Evolutionary conservation across 2,888 invertebrate species (phyloP).

Genomic region (Nemotelus nigrinus): DNA sequence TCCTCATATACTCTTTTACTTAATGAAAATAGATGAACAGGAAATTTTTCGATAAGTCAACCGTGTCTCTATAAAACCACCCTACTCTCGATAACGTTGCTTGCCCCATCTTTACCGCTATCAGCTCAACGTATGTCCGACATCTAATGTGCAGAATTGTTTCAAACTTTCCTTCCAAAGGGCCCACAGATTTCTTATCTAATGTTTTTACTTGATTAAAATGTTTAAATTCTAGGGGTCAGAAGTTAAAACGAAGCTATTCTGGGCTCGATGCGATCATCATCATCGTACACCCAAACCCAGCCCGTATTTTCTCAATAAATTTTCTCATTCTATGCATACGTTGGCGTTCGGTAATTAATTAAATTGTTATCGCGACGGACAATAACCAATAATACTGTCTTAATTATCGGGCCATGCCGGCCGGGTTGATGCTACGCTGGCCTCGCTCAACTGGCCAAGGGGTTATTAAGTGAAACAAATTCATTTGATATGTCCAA

Average conservation of each 20-base stretch:
- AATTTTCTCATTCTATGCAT: too few relatives aligned
- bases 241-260: background rate
- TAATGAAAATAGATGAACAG: slow-evolving; percentile 1
- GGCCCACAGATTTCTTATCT: background rate
- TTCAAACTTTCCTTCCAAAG: background rate
- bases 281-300: too few relatives aligned
- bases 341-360: background rate
- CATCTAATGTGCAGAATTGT: background rate
- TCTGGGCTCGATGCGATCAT: too few relatives aligned
- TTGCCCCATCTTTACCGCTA: too few relatives aligned
- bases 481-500: too few relatives aligned
- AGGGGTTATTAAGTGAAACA: too few relatives aligned
- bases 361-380: slow-evolving; percentile 15
- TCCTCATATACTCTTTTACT: background rate
- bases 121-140: background rate
- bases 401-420: slow-evolving; percentile 1
- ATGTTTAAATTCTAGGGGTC: slow-evolving; percentile 20
- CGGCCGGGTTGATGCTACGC: background rate
- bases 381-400: slow-evolving; percentile 7
- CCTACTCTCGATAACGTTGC: too few relatives aligned
- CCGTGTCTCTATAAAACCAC: background rate
- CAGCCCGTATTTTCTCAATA: too few relatives aligned
- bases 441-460: too few relatives aligned
- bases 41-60: background rate
- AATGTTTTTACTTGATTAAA: slow-evolving; percentile 22